Conservation (phyloP, 2,888 invertebrate genomes). For the Onthophagus sagittarius region DNA sequence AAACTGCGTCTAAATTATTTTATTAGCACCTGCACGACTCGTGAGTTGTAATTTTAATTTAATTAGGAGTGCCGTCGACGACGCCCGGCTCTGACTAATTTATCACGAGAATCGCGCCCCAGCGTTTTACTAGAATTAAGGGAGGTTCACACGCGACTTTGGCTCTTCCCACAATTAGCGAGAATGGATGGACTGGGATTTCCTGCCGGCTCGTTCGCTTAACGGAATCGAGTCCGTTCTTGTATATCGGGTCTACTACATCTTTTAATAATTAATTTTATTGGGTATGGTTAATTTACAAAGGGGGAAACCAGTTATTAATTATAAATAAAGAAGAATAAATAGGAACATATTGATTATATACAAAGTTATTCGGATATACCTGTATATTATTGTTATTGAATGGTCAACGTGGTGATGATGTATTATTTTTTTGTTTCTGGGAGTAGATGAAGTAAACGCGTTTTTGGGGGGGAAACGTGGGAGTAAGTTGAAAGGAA, state of each 20-base stretch:
- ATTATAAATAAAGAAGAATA: neutral
- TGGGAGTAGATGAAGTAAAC: conserved; percentile 9
- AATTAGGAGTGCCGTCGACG: neutral
- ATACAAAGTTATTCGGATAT: too few relatives aligned
- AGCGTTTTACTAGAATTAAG: neutral
- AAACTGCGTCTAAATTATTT: neutral
- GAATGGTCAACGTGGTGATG: neutral
- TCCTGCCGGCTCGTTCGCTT: neutral
- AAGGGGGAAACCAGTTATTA: neutral
- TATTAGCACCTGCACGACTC: neutral
- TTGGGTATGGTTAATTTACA: neutral
- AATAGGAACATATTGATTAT: too few relatives aligned
- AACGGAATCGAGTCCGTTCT: neutral
- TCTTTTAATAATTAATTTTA: neutral
- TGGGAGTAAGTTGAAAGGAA: conserved; percentile 17
- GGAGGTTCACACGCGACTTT: neutral
- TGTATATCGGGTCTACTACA: neutral
- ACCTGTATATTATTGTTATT: too few relatives aligned
- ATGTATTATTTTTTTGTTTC: conserved; percentile 20
- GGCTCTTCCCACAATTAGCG: neutral
- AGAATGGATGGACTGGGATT: neutral
- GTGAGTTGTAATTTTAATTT: conserved; percentile 2
- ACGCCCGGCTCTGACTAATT: neutral
- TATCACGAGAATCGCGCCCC: neutral
- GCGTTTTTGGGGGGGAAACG: neutral